Conservation (phyloP, 2,888 invertebrate species). For the Lypha dubia region DNA sequence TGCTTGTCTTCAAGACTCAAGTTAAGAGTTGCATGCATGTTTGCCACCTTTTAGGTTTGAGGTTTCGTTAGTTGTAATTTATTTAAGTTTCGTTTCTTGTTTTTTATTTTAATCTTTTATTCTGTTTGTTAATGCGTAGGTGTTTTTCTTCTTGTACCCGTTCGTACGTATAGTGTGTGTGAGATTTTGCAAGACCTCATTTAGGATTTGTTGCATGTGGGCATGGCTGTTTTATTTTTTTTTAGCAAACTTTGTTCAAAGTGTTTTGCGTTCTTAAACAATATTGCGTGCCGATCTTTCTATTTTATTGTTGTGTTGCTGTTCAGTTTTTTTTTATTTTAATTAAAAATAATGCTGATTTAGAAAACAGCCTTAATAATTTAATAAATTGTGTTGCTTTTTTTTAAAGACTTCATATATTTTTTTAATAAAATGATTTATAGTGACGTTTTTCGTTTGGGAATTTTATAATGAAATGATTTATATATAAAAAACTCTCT, state of each 20-base stretch:
- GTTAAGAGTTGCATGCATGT: slow-evolving; percentile 28
- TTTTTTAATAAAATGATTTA: slow-evolving; percentile 61
- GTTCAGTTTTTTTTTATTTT: slow-evolving; percentile 57
- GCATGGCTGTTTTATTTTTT: slow-evolving; percentile 44
- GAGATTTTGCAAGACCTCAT: slow-evolving; percentile 34
- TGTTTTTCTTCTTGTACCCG: slow-evolving; percentile 39
- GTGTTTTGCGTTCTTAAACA: slow-evolving; percentile 42
- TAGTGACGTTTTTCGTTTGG: slow-evolving; percentile 53
- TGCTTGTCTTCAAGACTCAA: neutral
- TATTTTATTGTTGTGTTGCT: slow-evolving; percentile 42
- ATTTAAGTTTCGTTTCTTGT: slow-evolving; percentile 32
- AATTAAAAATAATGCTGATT: slow-evolving; percentile 62
- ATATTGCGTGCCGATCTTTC: slow-evolving; percentile 69
- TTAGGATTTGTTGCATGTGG: slow-evolving; percentile 59
- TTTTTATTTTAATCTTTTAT: neutral
- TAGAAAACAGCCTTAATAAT: slow-evolving; percentile 27
- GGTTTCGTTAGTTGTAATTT: slow-evolving; percentile 29
- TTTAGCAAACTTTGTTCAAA: slow-evolving; percentile 36
- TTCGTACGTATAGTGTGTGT: neutral
- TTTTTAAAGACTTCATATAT: slow-evolving; percentile 5
- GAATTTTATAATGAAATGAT: slow-evolving; percentile 40
- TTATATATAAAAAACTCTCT: slow-evolving; percentile 39
- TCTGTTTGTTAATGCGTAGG: slow-evolving; percentile 65
- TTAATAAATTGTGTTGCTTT: slow-evolving; percentile 12
- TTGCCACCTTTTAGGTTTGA: slow-evolving; percentile 29